These are phyloP conservation scores for Anthonomus grandis DNA, from an alignment of 1,140 invertebrate species.

Conservation along the genomic window DNA sequence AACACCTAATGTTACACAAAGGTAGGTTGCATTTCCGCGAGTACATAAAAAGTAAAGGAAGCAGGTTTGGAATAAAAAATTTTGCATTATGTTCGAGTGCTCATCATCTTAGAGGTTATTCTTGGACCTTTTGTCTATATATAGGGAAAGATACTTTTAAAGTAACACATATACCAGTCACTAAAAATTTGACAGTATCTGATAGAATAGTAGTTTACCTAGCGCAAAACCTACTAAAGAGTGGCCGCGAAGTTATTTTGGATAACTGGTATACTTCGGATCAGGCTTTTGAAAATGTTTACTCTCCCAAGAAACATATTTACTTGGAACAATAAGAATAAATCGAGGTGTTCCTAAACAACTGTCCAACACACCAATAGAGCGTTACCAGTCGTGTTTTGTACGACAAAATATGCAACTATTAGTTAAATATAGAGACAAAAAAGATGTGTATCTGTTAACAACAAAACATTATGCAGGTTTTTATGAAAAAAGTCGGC, in stretches of 20 bases:
- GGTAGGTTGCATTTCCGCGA: background rate
- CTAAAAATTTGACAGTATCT: too few relatives aligned
- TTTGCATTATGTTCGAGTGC: background rate
- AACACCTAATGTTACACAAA: too few relatives aligned
- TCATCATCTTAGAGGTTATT: too few relatives aligned
- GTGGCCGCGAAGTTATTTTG: too few relatives aligned
- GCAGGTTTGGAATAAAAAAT: background rate
- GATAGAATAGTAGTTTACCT: too few relatives aligned
- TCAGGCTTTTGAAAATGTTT: background rate
- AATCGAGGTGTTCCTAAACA: conserved; percentile 1
- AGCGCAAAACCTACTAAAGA: background rate
- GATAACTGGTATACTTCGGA: too few relatives aligned
- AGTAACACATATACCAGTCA: too few relatives aligned
- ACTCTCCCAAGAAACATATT: background rate
- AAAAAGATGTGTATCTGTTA: background rate
- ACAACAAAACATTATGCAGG: background rate
- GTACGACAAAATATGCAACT: too few relatives aligned
- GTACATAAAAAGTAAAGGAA: background rate
- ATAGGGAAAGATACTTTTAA: too few relatives aligned
- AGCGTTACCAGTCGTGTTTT: too few relatives aligned
- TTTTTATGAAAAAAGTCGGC: background rate
- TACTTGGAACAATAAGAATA: too few relatives aligned
- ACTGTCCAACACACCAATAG: background rate
- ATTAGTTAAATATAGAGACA: background rate
- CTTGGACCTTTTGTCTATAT: too few relatives aligned